Conservation (phyloP, 2,797 vertebrate genomes). For the Syndactyla subalaris region DNA sequence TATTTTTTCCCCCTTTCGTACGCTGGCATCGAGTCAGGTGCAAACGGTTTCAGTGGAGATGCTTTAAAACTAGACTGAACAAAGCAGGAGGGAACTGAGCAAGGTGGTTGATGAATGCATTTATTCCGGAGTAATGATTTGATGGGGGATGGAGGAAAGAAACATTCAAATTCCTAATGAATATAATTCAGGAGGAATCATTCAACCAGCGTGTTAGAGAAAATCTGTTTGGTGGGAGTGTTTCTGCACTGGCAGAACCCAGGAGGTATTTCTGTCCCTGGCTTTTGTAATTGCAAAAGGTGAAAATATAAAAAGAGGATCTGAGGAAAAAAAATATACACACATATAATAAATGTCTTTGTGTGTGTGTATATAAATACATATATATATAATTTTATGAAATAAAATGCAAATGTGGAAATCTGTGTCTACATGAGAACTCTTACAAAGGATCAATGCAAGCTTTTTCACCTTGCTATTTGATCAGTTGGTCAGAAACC, state of each 20-base stretch:
- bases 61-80: slow-evolving; percentile 67
- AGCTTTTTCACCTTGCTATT: slow-evolving; percentile 25
- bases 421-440: not conserved
- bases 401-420: slow-evolving; percentile 58
- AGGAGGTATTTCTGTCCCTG: slow-evolving; percentile 59
- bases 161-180: slow-evolving; percentile 72
- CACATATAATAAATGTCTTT: slow-evolving; percentile 37
- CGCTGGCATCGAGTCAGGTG: slow-evolving; percentile 28
- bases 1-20: not conserved
- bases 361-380: slow-evolving; percentile 44
- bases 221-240: slow-evolving; percentile 66
- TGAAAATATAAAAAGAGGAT: slow-evolving; percentile 39
- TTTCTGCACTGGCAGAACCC: slow-evolving; percentile 53
- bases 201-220: slow-evolving; percentile 51
- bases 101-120: slow-evolving; percentile 65
- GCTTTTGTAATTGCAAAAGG: slow-evolving; percentile 58
- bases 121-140: slow-evolving; percentile 70
- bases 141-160: slow-evolving; percentile 68
- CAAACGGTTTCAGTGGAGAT: slow-evolving; percentile 33
- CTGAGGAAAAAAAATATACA: slow-evolving; percentile 5
- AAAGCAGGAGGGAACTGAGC: slow-evolving; percentile 64
- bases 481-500: not conserved
- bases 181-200: slow-evolving; percentile 70
- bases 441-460: slow-evolving; percentile 20
- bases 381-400: not conserved